Evolutionary conservation across 2,797 vertebrate genomes (phyloP).

Genomic region (Onychomys torridus): DNA sequence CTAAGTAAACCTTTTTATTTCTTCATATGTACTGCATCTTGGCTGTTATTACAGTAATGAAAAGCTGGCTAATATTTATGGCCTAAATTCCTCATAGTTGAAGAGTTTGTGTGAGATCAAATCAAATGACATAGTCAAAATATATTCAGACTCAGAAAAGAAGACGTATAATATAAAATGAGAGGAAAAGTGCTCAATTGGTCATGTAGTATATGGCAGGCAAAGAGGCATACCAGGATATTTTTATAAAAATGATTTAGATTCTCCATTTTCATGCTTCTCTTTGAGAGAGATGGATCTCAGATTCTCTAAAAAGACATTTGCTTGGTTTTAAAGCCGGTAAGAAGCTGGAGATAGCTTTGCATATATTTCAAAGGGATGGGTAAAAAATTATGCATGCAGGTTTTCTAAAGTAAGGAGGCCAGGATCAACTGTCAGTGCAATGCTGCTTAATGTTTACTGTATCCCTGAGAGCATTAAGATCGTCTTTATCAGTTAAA

Average conservation of each 20-base stretch:
- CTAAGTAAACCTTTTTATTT: neutral
- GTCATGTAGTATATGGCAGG: neutral
- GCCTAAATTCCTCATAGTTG: neutral
- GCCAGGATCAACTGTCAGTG: neutral
- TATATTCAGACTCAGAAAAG: neutral
- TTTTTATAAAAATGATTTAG: neutral
- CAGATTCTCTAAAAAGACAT: neutral
- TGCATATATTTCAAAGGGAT: slow-evolving; percentile 8
- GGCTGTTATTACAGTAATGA: neutral
- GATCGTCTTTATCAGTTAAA: neutral
- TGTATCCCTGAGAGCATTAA: neutral
- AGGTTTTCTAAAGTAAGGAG: slow-evolving; percentile 28
- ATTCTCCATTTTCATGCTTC: neutral
- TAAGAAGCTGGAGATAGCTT: neutral
- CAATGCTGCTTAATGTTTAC: neutral
- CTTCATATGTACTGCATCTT: neutral
- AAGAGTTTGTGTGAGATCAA: neutral
- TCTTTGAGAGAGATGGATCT: neutral
- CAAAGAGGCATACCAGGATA: neutral
- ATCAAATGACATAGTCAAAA: neutral
- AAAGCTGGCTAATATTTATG: neutral
- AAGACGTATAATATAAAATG: neutral
- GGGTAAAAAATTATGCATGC: neutral
- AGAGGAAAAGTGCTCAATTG: neutral
- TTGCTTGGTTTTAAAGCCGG: neutral